Evolutionary conservation across 2,797 vertebrate species (phyloP).

Genomic region (Danio choprae): DNA sequence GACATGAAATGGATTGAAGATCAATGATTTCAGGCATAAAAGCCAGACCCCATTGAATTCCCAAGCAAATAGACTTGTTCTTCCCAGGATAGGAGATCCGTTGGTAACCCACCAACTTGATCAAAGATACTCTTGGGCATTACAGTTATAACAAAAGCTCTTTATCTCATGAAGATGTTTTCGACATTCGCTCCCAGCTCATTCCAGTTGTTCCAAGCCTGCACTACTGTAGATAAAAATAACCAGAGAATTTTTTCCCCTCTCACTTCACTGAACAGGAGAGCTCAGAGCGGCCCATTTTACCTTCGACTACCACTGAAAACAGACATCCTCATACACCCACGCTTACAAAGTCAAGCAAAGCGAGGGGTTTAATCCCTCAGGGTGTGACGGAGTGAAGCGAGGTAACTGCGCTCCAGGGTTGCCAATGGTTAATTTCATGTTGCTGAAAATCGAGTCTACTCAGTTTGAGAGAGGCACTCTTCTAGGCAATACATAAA

Average conservation of each 20-base stretch:
- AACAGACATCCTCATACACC: constrained; percentile 16
- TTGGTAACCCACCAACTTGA: constrained; percentile 47
- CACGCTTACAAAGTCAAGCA: constrained; percentile 30
- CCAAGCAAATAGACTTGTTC: constrained; percentile 39
- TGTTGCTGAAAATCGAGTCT: constrained; percentile 7
- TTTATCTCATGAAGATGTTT: constrained; percentile 45
- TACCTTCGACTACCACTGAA: constrained; percentile 32
- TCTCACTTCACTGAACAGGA: constrained; percentile 32
- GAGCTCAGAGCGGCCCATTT: constrained; percentile 25
- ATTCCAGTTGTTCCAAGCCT: constrained; percentile 37
- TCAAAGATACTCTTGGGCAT: constrained; percentile 55
- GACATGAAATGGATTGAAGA: constrained; percentile 56
- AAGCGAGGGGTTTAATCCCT: constrained; percentile 46
- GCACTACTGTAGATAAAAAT: constrained; percentile 50
- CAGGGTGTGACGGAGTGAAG: constrained; percentile 35
- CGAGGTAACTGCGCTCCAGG: constrained; percentile 25
- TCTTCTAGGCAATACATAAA: constrained; percentile 40
- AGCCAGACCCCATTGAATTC: constrained; percentile 43
- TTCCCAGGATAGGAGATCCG: constrained; percentile 41
- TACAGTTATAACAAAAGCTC: constrained; percentile 30
- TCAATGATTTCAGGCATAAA: constrained; percentile 54
- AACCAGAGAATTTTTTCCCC: constrained; percentile 42
- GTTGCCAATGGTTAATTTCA: constrained; percentile 38
- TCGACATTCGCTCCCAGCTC: constrained; percentile 10
- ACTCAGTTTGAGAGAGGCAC: constrained; percentile 10